Evolutionary conservation across 2,113 vertebrate genomes (phyloP).

Genomic region (Aptenodytes forsteri): DNA sequence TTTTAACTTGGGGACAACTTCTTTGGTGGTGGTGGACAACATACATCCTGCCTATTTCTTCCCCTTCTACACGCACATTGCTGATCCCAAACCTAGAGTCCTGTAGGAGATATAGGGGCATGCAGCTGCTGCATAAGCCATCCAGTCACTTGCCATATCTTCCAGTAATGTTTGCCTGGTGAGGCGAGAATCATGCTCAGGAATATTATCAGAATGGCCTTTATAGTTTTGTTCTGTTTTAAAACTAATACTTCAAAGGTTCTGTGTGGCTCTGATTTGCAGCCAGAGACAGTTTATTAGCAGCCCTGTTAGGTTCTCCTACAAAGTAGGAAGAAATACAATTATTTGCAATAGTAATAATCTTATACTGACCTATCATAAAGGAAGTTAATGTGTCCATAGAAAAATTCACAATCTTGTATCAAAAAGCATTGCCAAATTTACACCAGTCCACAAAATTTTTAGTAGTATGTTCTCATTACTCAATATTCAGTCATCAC

Average conservation of each 20-base stretch:
- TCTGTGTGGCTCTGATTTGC: neutral
- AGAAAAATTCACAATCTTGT: neutral
- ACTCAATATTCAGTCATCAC: neutral
- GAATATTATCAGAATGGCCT: neutral
- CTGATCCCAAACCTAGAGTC: neutral
- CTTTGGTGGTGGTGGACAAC: neutral
- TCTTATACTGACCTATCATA: neutral
- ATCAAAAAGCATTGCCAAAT: neutral
- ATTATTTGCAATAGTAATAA: neutral
- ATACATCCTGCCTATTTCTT: neutral
- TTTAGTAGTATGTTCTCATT: neutral
- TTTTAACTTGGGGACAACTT: neutral
- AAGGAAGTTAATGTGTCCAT: neutral
- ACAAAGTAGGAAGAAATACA: neutral
- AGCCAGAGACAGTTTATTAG: neutral
- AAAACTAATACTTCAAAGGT: neutral
- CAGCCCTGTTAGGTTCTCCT: neutral
- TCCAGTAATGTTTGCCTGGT: neutral
- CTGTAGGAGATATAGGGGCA: neutral
- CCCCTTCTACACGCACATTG: neutral
- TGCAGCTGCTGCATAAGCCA: neutral
- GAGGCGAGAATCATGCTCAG: neutral
- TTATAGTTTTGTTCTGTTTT: neutral
- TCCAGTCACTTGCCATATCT: fast-evolving
- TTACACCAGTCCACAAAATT: neutral